These are phyloP conservation scores for Rotaria magnacalcarata DNA, from an alignment of 2,888 invertebrate genomes.

Conservation along the genomic window DNA sequence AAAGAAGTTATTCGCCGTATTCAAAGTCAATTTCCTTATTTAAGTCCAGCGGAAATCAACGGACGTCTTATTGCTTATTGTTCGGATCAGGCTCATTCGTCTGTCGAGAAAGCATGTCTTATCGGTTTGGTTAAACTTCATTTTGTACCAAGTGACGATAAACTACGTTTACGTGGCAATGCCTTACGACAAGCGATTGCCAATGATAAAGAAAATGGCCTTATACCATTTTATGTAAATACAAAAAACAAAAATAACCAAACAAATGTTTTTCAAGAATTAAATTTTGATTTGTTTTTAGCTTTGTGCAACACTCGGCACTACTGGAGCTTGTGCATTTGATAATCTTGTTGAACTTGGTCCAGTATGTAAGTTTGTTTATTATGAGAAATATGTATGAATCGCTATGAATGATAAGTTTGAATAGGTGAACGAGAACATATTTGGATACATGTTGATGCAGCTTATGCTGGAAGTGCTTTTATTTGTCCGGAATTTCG, in stretches of 20 bases:
- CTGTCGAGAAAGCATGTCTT: conserved; percentile 52
- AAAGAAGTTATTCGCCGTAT: conserved; percentile 50
- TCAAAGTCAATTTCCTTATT: conserved; percentile 34
- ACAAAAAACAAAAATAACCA: background rate
- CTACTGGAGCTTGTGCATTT: conserved; percentile 92
- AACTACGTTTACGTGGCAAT: conserved; percentile 55
- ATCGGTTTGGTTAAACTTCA: conserved; percentile 57
- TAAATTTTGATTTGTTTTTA: background rate
- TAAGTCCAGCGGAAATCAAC: conserved; percentile 70
- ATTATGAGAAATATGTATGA: no score
- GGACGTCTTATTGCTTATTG: conserved; percentile 90
- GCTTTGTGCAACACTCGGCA: conserved; percentile 81
- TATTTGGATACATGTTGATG: conserved; percentile 92
- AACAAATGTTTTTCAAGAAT: background rate
- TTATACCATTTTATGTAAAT: conserved; percentile 58
- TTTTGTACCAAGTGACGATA: conserved; percentile 55
- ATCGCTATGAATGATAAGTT: no score
- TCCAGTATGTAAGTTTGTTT: conserved; percentile 63
- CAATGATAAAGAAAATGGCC: conserved; percentile 54
- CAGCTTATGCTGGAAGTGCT: conserved; percentile 90
- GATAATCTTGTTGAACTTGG: conserved; percentile 74
- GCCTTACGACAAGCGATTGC: conserved; percentile 53
- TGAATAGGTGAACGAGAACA: conserved; percentile 66
- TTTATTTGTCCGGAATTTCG: conserved; percentile 93
- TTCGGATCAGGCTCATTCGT: conserved; percentile 70